A percentile compares a stretch with the other conserved stretches of the same genome.
Evolutionary conservation across 1,140 invertebrate species (phyloP).

Genomic region (Eufriesea mexicana): DNA sequence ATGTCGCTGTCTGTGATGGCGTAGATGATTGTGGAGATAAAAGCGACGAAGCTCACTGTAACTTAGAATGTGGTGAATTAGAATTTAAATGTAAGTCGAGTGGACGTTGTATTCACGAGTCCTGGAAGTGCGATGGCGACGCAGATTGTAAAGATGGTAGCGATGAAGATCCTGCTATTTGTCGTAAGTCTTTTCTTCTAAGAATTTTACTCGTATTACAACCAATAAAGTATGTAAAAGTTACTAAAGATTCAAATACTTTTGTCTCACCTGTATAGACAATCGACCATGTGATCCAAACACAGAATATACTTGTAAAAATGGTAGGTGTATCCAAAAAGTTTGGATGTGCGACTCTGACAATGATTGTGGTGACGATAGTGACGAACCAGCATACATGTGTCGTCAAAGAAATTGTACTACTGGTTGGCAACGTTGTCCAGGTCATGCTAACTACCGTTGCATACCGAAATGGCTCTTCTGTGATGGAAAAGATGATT

Average conservation of each 20-base stretch:
- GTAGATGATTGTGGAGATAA: slow-evolving; percentile 94
- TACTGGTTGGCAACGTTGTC: slow-evolving; percentile 95
- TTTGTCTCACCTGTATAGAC: slow-evolving; percentile 79
- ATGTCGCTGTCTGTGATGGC: slow-evolving; percentile 96
- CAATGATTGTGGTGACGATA: slow-evolving; percentile 96
- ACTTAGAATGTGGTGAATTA: slow-evolving; percentile 92
- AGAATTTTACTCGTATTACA: neutral
- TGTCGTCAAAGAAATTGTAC: slow-evolving; percentile 95
- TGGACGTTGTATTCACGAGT: slow-evolving; percentile 94
- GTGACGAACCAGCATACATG: slow-evolving; percentile 95
- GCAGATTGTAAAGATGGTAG: slow-evolving; percentile 96
- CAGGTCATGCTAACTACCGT: slow-evolving; percentile 93
- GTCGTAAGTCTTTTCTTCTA: slow-evolving; percentile 84
- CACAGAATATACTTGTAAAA: slow-evolving; percentile 93
- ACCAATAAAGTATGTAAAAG: neutral
- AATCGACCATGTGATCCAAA: slow-evolving; percentile 91
- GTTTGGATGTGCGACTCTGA: slow-evolving; percentile 98
- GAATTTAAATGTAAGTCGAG: slow-evolving; percentile 96
- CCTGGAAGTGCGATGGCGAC: slow-evolving; percentile 98
- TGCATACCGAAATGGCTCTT: slow-evolving; percentile 98
- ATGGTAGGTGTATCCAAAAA: slow-evolving; percentile 97
- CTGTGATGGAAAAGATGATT: slow-evolving; percentile 97
- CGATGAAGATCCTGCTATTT: slow-evolving; percentile 94
- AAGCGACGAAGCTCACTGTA: slow-evolving; percentile 92
- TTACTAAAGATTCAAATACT: neutral